Base-by-base conservation (phyloP, 2,888 invertebrate genomes). In the Melinaea marsaeus region DNA sequence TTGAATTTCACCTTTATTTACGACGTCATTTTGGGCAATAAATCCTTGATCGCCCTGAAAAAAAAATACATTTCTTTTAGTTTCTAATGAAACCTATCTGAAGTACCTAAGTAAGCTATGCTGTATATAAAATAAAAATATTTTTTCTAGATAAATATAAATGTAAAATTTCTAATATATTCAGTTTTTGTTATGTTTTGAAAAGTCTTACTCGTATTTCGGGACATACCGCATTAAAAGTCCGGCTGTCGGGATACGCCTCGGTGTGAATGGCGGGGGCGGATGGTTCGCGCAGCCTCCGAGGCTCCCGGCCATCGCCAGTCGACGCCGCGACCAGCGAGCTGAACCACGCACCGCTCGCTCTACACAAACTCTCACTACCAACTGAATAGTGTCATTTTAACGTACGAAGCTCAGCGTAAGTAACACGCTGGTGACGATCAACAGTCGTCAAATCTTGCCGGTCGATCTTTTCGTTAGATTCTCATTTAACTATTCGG, bases 221-320 rank as follows among this genome's bases (percentile, higher is more conserved):
- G 80, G 79, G 78, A 84, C 84, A 85, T 84, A 85, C 85, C 86
- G 85, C 86, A 84, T 85, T 85, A 83, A 80, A 83, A 86, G 84
- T 87, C 85, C 83, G 83, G 79, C 85, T 83, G 85, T 86, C 45
- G 81, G 81, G 84, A 84, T 80, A 81, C 83, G 86, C 83, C 80
- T 82, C 77, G 77, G 80, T 83, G 83, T 88, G 89, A 89, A 89
- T 88, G 86, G 87, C 83, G 85, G 86, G 88, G 86, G 86, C 74
- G 81, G 75, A 71, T 72, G 72, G 73, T 74, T 76, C 82, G 90
- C 90, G 90, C 90, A 90, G 89, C 87, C 88, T 88, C 90, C 83
- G 84, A 79, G 71, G 81, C 79, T 72, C 75, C 81, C 80, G 75
- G 78, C 77, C 73, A 75, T 76, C 75, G 83, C 77, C 88, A 88